phyloP scores from a whole-genome alignment of 2,797 vertebrate genomes.

The Netta rufina region DNA sequence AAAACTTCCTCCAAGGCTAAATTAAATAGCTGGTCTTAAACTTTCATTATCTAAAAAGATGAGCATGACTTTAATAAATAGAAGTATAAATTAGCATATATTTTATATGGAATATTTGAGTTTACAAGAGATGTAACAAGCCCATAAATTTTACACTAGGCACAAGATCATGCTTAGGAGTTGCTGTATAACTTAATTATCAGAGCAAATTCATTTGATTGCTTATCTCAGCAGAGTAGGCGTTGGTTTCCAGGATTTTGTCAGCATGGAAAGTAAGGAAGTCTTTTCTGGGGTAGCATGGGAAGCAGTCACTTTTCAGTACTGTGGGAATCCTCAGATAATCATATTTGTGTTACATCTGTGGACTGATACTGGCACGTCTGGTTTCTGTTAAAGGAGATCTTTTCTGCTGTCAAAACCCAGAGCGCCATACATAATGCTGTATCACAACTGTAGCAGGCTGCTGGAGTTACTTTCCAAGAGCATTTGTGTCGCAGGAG shows the following conservation, averaged over 20 bases:
- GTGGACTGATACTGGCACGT: not conserved
- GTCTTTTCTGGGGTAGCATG: not conserved
- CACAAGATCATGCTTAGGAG: not conserved
- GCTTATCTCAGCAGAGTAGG: not conserved
- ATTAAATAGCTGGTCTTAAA: not conserved
- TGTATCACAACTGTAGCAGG: not conserved
- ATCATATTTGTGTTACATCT: not conserved
- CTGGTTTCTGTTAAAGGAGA: conserved; percentile 30
- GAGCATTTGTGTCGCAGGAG: not conserved
- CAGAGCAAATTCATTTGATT: not conserved
- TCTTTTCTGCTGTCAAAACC: not conserved
- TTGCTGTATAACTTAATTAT: not conserved
- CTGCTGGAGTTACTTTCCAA: not conserved
- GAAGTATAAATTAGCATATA: not conserved
- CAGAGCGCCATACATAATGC: not conserved
- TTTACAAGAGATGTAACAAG: not conserved
- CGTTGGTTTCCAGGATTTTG: not conserved
- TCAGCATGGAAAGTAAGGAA: not conserved
- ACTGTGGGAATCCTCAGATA: conserved; percentile 33
- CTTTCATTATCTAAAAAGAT: not conserved
- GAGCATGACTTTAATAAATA: not conserved
- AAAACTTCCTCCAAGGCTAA: not conserved
- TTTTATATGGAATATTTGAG: not conserved
- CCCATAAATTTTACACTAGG: not conserved
- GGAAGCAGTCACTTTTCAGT: not conserved